Evolutionary conservation across 2,888 invertebrate species (phyloP), one percentile per base, ranked within the genome.

Genomic region (Euproctis similis): DNA sequence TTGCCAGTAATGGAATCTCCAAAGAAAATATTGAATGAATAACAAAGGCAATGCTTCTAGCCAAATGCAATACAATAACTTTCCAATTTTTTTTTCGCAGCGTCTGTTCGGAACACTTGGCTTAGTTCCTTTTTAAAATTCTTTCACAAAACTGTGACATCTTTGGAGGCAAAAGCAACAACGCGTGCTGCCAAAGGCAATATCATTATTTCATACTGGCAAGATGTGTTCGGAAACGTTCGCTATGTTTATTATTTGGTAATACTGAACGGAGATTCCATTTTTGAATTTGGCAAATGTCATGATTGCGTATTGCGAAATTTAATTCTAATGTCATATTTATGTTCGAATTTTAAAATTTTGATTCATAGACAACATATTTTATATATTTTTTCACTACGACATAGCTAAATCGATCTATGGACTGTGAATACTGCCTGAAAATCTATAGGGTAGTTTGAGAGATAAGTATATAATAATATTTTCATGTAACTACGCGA

Each of bases 191-290:
- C 73, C 74, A 74, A 73, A 59, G 53, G 63, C 69, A 71, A 70
- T 75, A 74, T 64, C 71, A 73, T 74, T 70, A 74, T 71, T 69
- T 72, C 70, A 68, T 65, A 65, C 54, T 52, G 37, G 34, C 42
- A 41, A 57, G 56, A 60, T 60, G 61, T 51, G 58, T 72, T 63
- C 65, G 65, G 68, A 72, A 67, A 55, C 54, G 47, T 53, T 39
- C 31, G 31, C 57, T 36, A 56, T 65, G 61, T 71, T 72, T 71
- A 68, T 71, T 68, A 57, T 69, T 61, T 58, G 60, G 53, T 64
- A 51, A 60, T 68, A 64, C 48, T 28, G 32, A 46, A 34, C 26
- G 38, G 31, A 41, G 46, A 38, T 49, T 43, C 43, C 46, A 35
- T 48, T 48, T 16, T 36, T 28, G 23, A 46, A 46, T 50, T 48